Percentiles rank a stretch among this genome's conserved stretches.
These are phyloP conservation scores for Halotydeus destructor DNA, from an alignment of 1,140 invertebrate species.

Conservation along the genomic window DNA sequence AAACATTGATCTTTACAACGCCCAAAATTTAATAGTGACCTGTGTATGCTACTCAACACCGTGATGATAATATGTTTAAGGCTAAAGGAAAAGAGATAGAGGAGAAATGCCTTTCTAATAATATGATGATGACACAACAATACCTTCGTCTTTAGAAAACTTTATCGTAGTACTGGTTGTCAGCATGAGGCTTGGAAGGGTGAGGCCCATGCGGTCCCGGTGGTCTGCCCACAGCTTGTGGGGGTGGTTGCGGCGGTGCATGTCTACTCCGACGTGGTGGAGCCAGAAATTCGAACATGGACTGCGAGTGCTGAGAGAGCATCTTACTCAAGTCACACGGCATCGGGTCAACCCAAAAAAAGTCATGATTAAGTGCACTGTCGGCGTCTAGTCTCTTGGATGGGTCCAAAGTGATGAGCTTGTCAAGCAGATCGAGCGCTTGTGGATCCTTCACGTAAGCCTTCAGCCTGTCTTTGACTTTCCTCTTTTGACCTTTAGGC, in stretches of 20 bases:
- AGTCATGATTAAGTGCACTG: constrained; percentile 84
- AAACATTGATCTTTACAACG: too few species aligned
- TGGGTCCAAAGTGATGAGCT: constrained; percentile 74
- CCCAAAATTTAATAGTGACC: too few species aligned
- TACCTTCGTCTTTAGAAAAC: too few species aligned
- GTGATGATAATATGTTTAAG: too few species aligned
- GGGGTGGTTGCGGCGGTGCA: constrained; percentile 15
- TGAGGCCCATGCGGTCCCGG: constrained; percentile 10
- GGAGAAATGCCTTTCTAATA: too few species aligned
- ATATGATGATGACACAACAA: too few species aligned
- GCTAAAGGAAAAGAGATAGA: too few species aligned
- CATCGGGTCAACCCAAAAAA: constrained; percentile 94
- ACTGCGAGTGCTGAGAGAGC: constrained; percentile 75
- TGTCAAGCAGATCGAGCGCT: constrained; percentile 82
- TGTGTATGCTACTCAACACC: too few species aligned
- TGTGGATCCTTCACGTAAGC: constrained; percentile 78
- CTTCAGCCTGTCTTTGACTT: constrained; percentile 68
- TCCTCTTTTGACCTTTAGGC: constrained; percentile 70
- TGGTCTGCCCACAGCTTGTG: constrained; percentile 15
- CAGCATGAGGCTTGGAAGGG: constrained; percentile 11
- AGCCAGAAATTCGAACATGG: constrained; percentile 89
- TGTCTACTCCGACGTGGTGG: constrained; percentile 48
- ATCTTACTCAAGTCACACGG: constrained; percentile 75
- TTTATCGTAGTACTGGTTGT: constrained; percentile 1
- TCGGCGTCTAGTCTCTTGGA: constrained; percentile 73